phyloP scores from a whole-genome alignment of 2,797 vertebrate genomes.

The Falco peregrinus region DNA sequence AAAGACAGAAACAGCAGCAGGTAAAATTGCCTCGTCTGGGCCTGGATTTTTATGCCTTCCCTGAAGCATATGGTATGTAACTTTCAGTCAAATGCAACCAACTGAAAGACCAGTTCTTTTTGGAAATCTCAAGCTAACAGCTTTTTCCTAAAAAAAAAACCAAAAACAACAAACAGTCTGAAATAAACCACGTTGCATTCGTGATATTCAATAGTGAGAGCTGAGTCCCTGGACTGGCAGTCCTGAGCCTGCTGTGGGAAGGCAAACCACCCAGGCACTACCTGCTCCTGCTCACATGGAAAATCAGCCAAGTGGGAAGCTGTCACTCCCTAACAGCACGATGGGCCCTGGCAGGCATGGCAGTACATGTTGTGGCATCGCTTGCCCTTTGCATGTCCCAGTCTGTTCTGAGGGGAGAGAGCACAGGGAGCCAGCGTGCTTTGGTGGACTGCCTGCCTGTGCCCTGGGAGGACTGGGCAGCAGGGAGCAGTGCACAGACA shows the following conservation, averaged over 20 bases:
- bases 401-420: rapidly evolving
- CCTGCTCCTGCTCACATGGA: neutral
- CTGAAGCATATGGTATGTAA: neutral
- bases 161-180: neutral
- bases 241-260: neutral
- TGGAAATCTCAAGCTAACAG: neutral
- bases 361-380: rapidly evolving
- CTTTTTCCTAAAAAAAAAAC: neutral
- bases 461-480: neutral
- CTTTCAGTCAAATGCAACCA: neutral
- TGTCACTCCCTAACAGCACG: rapidly evolving
- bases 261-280: neutral
- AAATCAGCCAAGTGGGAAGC: rapidly evolving
- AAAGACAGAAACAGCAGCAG: neutral
- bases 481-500: neutral
- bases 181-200: neutral
- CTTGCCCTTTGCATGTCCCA: neutral
- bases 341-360: rapidly evolving
- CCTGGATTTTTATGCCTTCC: neutral
- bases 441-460: neutral
- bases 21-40: neutral
- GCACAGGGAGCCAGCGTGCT: neutral
- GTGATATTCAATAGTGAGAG: neutral
- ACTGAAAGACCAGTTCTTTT: neutral
- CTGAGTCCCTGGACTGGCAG: neutral